Percentiles rank a stretch among this genome's conserved stretches.
Evolutionary conservation across 1,140 invertebrate species (phyloP).

Genomic region (Drosophila triauraria): DNA sequence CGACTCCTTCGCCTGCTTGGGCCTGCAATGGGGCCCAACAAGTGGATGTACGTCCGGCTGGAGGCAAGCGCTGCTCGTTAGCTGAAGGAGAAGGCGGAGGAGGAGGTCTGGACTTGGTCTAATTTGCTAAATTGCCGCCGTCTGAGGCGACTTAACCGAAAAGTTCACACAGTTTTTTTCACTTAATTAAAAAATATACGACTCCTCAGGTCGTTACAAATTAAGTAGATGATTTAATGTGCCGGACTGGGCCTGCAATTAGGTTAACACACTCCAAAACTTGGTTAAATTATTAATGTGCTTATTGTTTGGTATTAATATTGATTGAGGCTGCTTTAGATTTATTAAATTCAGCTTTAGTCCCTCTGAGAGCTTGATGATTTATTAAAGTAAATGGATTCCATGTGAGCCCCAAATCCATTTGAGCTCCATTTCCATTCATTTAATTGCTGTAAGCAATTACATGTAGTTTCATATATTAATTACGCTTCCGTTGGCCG

Average conservation of each 20-base stretch:
- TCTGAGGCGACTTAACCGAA: conserved; percentile 29
- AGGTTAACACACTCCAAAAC: background rate
- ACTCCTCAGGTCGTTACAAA: conserved; percentile 8
- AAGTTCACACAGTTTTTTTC: conserved; percentile 51
- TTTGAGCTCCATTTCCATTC: background rate
- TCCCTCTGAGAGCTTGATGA: background rate
- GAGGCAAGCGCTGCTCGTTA: conserved; percentile 53
- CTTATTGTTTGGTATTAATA: background rate
- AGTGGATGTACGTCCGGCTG: conserved; percentile 28
- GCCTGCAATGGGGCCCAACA: conserved; percentile 37
- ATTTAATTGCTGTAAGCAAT: conserved; percentile 9
- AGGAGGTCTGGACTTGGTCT: conserved; percentile 21
- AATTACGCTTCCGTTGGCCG: conserved; percentile 18
- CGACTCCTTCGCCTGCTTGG: conserved; percentile 20
- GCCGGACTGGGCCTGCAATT: background rate
- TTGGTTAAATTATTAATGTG: background rate
- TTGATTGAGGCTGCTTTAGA: background rate
- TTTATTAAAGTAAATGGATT: background rate
- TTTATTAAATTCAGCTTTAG: background rate
- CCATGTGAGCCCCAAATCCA: background rate
- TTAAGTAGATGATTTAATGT: conserved; percentile 26
- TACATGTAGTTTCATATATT: conserved; percentile 20
- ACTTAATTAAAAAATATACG: conserved; percentile 56
- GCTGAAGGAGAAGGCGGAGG: background rate
- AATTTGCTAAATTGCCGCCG: conserved; percentile 55